These are phyloP conservation scores for Porites lutea DNA, from an alignment of 64 coral and sea anemone species.

Conservation along the genomic window DNA sequence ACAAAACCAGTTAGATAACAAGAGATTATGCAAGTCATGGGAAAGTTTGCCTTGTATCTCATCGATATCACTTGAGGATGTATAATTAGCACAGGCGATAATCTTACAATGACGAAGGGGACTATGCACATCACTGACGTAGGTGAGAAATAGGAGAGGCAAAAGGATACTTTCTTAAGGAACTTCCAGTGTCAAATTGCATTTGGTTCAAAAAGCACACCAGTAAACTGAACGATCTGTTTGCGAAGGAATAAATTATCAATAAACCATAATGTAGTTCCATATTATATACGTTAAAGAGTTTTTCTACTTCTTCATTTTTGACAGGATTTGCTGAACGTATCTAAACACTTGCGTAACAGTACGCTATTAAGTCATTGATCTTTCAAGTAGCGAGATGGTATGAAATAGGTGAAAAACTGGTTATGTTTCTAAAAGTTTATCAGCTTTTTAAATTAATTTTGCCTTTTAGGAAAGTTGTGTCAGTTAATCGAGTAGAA, in stretches of 20 bases:
- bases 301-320: too few species aligned
- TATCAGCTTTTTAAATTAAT: too few species aligned
- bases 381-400: too few species aligned
- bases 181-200: conserved; percentile 22
- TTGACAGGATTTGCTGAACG: too few species aligned
- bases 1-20: conserved; percentile 35
- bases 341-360: too few species aligned
- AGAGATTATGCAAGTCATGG: conserved; percentile 55
- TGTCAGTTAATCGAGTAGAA: too few species aligned
- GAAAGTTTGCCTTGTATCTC: conserved; percentile 17
- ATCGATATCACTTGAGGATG: conserved; percentile 63
- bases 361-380: too few species aligned
- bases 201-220: neutral
- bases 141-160: conserved; percentile 63
- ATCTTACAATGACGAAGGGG: conserved; percentile 53
- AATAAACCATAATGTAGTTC: neutral
- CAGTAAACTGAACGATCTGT: neutral
- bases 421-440: too few species aligned
- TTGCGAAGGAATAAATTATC: neutral
- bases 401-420: too few species aligned
- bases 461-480: too few species aligned
- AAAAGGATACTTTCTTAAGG: conserved; percentile 58
- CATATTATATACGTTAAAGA: neutral
- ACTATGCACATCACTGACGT: conserved; percentile 63
- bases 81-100: conserved; percentile 66